Percentiles rank a stretch among this genome's conserved stretches.
phyloP scores from a whole-genome alignment of 2,797 vertebrate species.

The Kryptopterus vitreolus region DNA sequence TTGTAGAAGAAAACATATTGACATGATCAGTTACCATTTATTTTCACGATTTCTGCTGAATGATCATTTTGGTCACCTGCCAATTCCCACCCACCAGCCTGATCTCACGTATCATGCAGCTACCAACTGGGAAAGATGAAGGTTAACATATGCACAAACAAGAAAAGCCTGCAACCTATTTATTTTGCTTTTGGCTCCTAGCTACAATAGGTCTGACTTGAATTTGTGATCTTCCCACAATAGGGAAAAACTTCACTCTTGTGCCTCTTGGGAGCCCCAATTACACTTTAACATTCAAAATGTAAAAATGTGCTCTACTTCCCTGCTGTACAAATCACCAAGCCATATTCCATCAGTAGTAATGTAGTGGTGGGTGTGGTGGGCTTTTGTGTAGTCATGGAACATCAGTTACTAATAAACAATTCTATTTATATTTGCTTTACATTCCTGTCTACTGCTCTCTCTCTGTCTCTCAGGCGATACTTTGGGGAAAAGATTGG shows the following conservation, averaged over 20 bases:
- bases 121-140: neutral
- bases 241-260: neutral
- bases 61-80: constrained; percentile 6
- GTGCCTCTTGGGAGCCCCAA: neutral
- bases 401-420: neutral
- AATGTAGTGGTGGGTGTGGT: neutral
- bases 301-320: neutral
- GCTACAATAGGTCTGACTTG: neutral
- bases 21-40: neutral
- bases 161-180: neutral
- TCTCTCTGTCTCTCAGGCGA: constrained; percentile 70
- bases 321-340: neutral
- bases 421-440: neutral
- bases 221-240: neutral
- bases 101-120: neutral
- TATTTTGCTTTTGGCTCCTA: neutral
- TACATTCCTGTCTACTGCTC: neutral
- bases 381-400: neutral
- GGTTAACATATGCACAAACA: neutral
- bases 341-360: neutral
- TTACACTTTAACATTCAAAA: neutral
- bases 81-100: neutral
- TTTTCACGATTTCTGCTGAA: neutral
- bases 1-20: neutral
- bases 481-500: constrained; percentile 99